phyloP scores from a whole-genome alignment of 2,113 vertebrate species.

The Callipepla californica region DNA sequence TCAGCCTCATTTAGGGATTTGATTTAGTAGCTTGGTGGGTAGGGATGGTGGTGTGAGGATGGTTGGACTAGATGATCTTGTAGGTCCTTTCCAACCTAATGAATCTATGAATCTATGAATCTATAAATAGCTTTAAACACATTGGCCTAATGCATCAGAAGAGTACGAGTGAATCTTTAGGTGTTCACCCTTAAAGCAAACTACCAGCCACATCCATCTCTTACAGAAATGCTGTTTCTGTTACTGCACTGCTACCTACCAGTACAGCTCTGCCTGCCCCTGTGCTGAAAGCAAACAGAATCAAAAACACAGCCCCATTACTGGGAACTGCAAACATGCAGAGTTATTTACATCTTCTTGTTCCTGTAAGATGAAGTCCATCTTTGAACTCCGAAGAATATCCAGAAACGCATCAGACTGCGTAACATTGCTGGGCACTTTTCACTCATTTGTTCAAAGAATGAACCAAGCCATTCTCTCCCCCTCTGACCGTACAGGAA shows the following conservation, averaged over 20 bases:
- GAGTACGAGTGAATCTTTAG: neutral
- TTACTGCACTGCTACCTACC: neutral
- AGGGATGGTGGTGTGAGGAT: too few species aligned
- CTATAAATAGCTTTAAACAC: neutral
- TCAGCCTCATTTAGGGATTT: neutral
- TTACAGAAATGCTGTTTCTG: neutral
- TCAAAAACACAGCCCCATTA: neutral
- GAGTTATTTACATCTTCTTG: neutral
- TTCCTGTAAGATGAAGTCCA: neutral
- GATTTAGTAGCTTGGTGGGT: too few species aligned
- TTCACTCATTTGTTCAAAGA: neutral
- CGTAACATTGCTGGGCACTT: rapidly evolving
- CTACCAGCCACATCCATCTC: neutral
- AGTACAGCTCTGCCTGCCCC: neutral
- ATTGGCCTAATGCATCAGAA: neutral
- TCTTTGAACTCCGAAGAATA: neutral
- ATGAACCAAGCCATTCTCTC: neutral
- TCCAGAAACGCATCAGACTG: neutral
- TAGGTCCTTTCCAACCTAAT: too few species aligned
- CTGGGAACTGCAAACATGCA: neutral
- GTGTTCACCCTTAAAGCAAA: neutral
- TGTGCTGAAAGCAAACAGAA: neutral
- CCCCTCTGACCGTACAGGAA: neutral
- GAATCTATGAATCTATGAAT: too few species aligned
- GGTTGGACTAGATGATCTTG: too few species aligned